Percentiles rank a stretch among this genome's conserved stretches.
phyloP scores from a whole-genome alignment of 1,140 invertebrate genomes.

The Pygmarrhopalites habei region DNA sequence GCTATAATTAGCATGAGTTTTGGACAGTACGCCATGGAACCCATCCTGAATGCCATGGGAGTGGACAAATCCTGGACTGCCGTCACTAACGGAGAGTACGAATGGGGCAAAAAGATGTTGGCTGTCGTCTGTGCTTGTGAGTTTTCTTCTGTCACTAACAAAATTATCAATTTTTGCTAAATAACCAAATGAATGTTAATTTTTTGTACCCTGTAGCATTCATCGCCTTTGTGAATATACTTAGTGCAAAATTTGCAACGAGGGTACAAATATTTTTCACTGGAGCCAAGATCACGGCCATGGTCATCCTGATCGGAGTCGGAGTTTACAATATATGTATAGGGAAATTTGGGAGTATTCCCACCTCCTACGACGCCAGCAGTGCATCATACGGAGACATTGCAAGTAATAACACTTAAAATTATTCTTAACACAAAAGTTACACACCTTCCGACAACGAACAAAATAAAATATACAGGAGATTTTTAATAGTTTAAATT shows the following conservation, averaged over 20 bases:
- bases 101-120: constrained; percentile 57
- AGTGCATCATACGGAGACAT: constrained; percentile 57
- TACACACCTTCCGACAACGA: no score
- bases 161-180: constrained; percentile 2
- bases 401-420: no score
- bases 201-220: constrained; percentile 51
- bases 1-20: constrained; percentile 44
- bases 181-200: constrained; percentile 5
- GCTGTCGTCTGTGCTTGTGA: constrained; percentile 49
- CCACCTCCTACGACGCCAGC: constrained; percentile 36
- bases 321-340: constrained; percentile 66
- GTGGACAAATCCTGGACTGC: constrained; percentile 40
- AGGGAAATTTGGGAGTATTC: constrained; percentile 51
- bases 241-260: constrained; percentile 79
- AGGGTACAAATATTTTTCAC: constrained; percentile 83
- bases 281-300: constrained; percentile 73
- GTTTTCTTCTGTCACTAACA: no score
- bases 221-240: constrained; percentile 81
- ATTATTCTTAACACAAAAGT: no score
- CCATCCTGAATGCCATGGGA: constrained; percentile 39
- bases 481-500: no score
- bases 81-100: constrained; percentile 44
- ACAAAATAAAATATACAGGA: no score
- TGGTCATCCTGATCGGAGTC: constrained; percentile 71
- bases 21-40: constrained; percentile 25